Evolutionary conservation across 64 coral and sea anemone genomes (phyloP).

Genomic region (Pocillopora damicornis): DNA sequence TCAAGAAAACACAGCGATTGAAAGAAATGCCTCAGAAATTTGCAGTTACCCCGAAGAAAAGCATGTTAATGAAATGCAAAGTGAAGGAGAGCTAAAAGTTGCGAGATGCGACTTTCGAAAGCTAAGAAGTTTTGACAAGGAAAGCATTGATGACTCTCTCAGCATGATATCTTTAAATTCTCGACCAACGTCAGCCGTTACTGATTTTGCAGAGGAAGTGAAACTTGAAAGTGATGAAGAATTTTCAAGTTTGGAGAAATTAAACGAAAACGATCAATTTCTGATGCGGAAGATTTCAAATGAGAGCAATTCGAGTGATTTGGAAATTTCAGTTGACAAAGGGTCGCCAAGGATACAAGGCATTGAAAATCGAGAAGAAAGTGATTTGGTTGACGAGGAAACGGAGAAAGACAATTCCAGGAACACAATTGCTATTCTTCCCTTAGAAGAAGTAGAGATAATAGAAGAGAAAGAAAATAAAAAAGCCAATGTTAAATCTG

Average conservation of each 20-base stretch:
- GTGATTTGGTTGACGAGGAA: background rate
- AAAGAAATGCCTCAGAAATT: background rate
- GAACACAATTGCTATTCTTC: background rate
- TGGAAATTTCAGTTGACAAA: background rate
- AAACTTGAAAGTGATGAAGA: background rate
- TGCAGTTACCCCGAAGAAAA: background rate
- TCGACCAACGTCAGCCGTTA: background rate
- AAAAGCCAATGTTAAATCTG: slow-evolving; percentile 11
- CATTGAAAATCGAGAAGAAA: background rate
- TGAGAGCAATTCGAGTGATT: background rate
- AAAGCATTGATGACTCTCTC: background rate
- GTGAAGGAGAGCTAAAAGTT: background rate
- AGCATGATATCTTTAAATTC: slow-evolving; percentile 10
- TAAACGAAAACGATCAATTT: background rate
- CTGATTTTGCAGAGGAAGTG: background rate
- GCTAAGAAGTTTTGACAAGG: background rate
- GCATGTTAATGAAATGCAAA: background rate
- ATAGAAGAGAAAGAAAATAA: background rate
- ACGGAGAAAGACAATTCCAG: background rate
- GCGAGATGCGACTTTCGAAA: background rate
- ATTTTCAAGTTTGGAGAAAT: background rate
- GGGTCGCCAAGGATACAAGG: slow-evolving; percentile 10
- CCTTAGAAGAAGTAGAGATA: background rate
- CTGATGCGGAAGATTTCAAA: background rate
- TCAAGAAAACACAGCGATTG: background rate